These are phyloP conservation scores for Brachypteracias leptosomus DNA, from an alignment of 2,113 vertebrate species.

Conservation along the genomic window DNA sequence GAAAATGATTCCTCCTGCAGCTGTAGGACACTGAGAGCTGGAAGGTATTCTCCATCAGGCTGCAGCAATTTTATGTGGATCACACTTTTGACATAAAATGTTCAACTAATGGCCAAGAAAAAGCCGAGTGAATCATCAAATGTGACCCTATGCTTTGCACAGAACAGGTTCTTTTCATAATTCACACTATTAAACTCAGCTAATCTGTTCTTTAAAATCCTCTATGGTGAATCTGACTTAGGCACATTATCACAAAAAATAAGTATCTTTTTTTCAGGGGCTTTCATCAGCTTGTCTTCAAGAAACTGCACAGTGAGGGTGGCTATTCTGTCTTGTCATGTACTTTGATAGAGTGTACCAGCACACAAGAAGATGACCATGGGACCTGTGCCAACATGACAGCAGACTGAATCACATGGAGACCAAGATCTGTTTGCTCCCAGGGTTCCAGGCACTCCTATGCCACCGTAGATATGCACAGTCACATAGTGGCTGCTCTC, in stretches of 20 bases:
- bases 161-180: not conserved
- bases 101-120: not conserved
- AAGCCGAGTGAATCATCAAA: not conserved
- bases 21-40: not conserved
- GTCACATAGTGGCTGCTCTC: not conserved
- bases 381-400: not conserved
- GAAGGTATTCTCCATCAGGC: not conserved
- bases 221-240: not conserved
- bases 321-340: fast-evolving
- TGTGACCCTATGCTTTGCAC: not conserved
- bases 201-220: not conserved
- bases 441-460: not conserved
- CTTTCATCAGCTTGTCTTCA: not conserved
- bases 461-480: fast-evolving
- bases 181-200: not conserved
- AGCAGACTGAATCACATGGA: not conserved
- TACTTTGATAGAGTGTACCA: not conserved
- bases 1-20: not conserved
- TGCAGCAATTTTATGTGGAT: not conserved
- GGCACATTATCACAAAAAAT: not conserved
- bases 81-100: not conserved
- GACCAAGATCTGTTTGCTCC: not conserved
- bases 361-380: not conserved
- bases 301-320: not conserved
- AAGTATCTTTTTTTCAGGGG: not conserved